Evolutionary conservation across 2,888 invertebrate genomes (phyloP), one percentile per base, ranked within the genome.

Genomic region (Xylota segnis): DNA sequence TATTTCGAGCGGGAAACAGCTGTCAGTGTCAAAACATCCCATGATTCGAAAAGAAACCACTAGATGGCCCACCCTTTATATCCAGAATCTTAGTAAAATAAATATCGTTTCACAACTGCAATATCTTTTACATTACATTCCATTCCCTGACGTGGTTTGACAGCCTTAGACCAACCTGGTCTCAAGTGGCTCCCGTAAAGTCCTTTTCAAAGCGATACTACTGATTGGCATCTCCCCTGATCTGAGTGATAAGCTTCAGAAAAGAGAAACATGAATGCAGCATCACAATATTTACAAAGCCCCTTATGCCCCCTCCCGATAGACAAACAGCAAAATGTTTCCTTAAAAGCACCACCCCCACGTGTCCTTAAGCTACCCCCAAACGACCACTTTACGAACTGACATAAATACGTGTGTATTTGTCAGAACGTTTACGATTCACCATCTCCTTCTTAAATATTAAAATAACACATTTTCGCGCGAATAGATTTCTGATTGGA

Each of bases 401-500:
- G 47, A 52, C 54, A 83, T 58, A 83, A 63, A 74, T 68, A 72
- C 50, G 23, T 72, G 59, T 61, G 66, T 61, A 68, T 47, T 54
- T 74, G 72, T 78, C 50, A 74, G 74, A 58, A 74, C 63, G 40
- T 58, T 83, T 83, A 78, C 40, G 81, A 71, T 52, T 70, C 37
- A 40, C 54, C 65, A 81, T 81, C 75, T 75, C 61, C 54, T 70
- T 79, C 70, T 71, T 79, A 70, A 81, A 84, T 81, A 84, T 81
- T 84, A 81, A 81, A 84, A 75, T 63, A 81, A 84, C 81, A 84
- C 79, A 43, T 84, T 75, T 81, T 70, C 59, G 65, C 75, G 81
- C 70, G 81, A 84, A 84, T 81, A 75, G 79, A 81, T 81, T 75
- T 84, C 75, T 84, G 84, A 84, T 84, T 84, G 70, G 81, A 84